Evolutionary conservation across 2,888 invertebrate genomes (phyloP).

Genomic region (Lydus trimaculatus): DNA sequence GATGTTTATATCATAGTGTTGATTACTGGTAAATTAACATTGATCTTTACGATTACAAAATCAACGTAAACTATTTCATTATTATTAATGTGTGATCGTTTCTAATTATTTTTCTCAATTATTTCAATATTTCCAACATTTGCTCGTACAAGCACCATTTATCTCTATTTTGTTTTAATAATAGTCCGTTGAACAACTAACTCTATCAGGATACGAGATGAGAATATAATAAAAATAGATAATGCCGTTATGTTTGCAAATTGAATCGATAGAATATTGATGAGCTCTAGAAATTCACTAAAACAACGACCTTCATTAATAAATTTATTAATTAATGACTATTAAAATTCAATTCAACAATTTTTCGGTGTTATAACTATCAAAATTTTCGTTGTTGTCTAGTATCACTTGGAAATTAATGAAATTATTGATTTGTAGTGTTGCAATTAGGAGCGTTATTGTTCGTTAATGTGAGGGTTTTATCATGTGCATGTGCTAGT

Average conservation of each 20-base stretch:
- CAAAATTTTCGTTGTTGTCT: background rate
- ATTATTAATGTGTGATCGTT: background rate
- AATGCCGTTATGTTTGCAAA: background rate
- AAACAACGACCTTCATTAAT: background rate
- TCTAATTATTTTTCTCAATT: background rate
- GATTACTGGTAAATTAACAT: slow-evolving; percentile 28
- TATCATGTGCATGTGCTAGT: background rate
- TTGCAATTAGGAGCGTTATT: background rate
- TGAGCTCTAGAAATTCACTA: background rate
- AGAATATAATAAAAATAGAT: slow-evolving; percentile 5
- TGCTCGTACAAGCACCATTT: background rate
- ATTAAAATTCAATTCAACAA: background rate
- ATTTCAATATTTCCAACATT: background rate
- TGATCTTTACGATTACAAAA: slow-evolving; percentile 21
- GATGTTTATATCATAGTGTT: slow-evolving; percentile 29
- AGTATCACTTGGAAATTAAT: background rate
- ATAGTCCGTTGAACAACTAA: background rate
- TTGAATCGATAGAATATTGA: background rate
- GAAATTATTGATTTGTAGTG: slow-evolving; percentile 6
- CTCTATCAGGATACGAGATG: background rate
- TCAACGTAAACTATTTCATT: slow-evolving; percentile 22
- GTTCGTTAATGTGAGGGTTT: background rate
- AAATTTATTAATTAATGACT: background rate
- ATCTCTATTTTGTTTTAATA: background rate
- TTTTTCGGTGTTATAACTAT: background rate